Conservation (phyloP, 2,113 vertebrate species). For the Tragelaphus buxtoni region DNA sequence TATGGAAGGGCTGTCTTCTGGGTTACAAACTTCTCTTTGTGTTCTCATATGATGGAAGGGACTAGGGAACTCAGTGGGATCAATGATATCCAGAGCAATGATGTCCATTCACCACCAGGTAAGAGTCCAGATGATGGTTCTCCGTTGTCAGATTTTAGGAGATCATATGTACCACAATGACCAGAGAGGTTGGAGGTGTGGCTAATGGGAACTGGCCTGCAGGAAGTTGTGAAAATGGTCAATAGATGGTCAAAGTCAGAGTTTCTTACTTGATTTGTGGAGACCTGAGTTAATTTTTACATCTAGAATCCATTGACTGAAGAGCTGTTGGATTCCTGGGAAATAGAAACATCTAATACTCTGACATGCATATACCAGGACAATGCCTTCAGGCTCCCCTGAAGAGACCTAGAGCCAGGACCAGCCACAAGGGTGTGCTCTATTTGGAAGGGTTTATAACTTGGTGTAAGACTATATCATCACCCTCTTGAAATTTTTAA, state of each 20-base stretch:
- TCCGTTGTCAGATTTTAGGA: background rate
- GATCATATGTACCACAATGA: background rate
- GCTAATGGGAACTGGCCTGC: background rate
- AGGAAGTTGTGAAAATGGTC: background rate
- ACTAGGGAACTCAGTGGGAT: background rate
- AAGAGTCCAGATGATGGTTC: background rate
- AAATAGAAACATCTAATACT: background rate
- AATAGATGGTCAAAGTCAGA: background rate
- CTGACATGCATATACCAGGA: background rate
- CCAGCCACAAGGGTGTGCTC: background rate
- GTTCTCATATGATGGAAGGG: background rate
- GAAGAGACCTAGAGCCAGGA: background rate
- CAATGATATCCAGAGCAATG: background rate
- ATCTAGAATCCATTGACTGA: background rate
- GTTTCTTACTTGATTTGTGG: background rate
- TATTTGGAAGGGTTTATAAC: background rate
- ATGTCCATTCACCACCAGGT: background rate
- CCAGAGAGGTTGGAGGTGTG: rapidly evolving
- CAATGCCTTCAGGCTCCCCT: background rate
- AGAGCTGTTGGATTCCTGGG: background rate
- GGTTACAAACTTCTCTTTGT: background rate
- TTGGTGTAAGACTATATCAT: background rate
- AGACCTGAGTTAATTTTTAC: background rate
- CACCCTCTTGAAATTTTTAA: background rate
- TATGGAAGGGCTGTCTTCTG: background rate